Base-by-base conservation (phyloP, 1,140 invertebrate genomes). In the Latrodectus geometricus region DNA sequence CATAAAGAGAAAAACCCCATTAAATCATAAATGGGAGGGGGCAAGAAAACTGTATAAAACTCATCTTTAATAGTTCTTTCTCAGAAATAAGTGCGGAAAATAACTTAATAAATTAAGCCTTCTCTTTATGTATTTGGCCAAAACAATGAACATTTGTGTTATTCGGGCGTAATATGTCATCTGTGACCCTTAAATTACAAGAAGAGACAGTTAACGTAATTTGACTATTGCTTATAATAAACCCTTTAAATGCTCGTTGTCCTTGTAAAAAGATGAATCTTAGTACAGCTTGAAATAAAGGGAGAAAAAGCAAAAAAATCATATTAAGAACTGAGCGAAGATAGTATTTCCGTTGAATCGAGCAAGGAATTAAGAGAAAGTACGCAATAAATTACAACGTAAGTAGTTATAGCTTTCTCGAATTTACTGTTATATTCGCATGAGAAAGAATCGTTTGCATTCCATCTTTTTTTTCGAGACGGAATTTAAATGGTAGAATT, bases 251-350 rank as follows among this genome's bases (percentile, higher is more conserved):
- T 35, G 73, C 54, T 76, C 61, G 48, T 21, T 76, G 82, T 84
- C 72, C 73, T 84, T 68, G 73, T 21, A 20, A 76, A 54, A 84
- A 74, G 80, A 83, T 74, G 21, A 61, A 83, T 83, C 69, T 54
- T 61, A 8, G 17, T 61, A 17, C 54, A 61, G 3, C 11, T 61
- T 61, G 17, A 17, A 61, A 61, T 61, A 61, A 61, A 61, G 17
- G 54, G 17, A 61, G 54, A 61, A 61, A 20, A n/a, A n/a, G 20
- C 9, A 23, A 69, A 69, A 69, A 69, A 69, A 69, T 17, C 17
- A 50, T 11, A 81, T 81, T 79, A 81, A 81, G 54, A 14, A 54
- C n/a, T 49, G 11, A 49, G 9, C 11, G 35, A 23, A 61, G n/a
- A 68, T 52, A 72, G 50, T 66, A 78, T 69, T 76, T 79, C 77